Evolutionary conservation across 2,888 invertebrate species (phyloP).

Genomic region (Nasonia oneida): DNA sequence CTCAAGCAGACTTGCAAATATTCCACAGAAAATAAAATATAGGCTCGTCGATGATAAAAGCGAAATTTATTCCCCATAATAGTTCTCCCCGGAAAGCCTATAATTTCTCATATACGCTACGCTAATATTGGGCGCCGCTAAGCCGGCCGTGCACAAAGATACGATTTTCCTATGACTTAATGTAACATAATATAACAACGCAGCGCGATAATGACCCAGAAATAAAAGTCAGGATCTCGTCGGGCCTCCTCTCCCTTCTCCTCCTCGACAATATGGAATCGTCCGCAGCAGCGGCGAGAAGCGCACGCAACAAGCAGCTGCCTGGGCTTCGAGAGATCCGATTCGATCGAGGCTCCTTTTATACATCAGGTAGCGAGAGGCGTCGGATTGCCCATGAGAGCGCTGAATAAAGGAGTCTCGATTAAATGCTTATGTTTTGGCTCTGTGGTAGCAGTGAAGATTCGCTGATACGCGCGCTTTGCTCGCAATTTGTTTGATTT

Average conservation of each 20-base stretch:
- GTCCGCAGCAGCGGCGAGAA: slow-evolving; percentile 2
- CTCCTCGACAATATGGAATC: slow-evolving; percentile 32
- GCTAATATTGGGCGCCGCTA: not conserved
- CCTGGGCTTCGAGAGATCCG: slow-evolving; percentile 13
- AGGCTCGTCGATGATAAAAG: not conserved
- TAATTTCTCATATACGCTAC: slow-evolving; percentile 26
- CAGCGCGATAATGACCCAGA: slow-evolving; percentile 37
- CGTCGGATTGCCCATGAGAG: not conserved
- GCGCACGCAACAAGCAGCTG: slow-evolving; percentile 50
- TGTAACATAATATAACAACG: slow-evolving; percentile 28
- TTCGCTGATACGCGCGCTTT: slow-evolving; percentile 37
- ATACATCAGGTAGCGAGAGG: not conserved
- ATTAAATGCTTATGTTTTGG: slow-evolving; percentile 45
- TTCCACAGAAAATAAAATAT: not conserved
- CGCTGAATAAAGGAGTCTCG: slow-evolving; percentile 20
- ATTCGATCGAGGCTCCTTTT: slow-evolving; percentile 8
- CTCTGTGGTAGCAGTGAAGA: slow-evolving; percentile 3
- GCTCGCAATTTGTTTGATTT: slow-evolving; percentile 12
- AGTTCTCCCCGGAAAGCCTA: slow-evolving; percentile 20
- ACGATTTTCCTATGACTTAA: slow-evolving; percentile 20
- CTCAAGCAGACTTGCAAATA: not conserved
- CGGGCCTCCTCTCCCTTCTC: not conserved
- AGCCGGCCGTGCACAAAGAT: not conserved
- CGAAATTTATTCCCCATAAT: slow-evolving; percentile 43
- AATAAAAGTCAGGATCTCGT: slow-evolving; percentile 45